Base-by-base conservation (phyloP, 2,113 vertebrate genomes). In the Acanthochromis polyacanthus region DNA sequence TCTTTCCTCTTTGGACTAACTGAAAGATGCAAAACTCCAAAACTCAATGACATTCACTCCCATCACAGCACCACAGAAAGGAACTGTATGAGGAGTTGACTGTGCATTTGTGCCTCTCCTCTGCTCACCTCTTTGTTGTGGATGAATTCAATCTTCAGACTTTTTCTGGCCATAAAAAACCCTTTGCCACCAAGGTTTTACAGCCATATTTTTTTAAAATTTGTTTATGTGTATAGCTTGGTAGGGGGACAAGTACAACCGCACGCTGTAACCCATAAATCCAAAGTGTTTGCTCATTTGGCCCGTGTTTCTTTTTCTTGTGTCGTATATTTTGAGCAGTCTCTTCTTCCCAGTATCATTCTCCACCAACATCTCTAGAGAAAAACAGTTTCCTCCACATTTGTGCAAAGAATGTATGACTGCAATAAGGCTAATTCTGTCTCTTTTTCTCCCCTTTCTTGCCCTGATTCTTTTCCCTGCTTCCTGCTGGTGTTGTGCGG, bases 391-490 rank as follows among this genome's bases (percentile, higher is more conserved):
- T 71, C 15, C 19, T 66, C 46, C 52, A 66, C 68, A 76, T 77
- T 48, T 82, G 61, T 79, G 23, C 65, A 50, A 46, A 58, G 12
- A 58, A 82, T 71, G 53, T 85, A 72, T 58, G 51, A 60, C n/a
- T 72, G 73, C 20, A 64, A 64, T 75, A 75, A 71, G 23, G 50
- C 83, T 88, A 88, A 88, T 91, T 82, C 48, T 71, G 77, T 86
- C 62, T 82, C 50, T 56, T 71, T 64, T 56, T 76, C 71, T 55
- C 45, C 46, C 60, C 71, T 38, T 40, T 48, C 32, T 30, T 36
- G 17, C 38, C 77, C 64, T n/a, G 5, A 22, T 22, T 62, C 23
- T 20, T 53, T 52, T 56, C 40, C 53, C 36, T 75, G 75, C 57
- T 45, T 25, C 6, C 0, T 64, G 61, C n/a, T 81, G 78, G 10